Conservation (phyloP, 35 echinoderm and acorn worm genomes). For the Lytechinus pictus region DNA sequence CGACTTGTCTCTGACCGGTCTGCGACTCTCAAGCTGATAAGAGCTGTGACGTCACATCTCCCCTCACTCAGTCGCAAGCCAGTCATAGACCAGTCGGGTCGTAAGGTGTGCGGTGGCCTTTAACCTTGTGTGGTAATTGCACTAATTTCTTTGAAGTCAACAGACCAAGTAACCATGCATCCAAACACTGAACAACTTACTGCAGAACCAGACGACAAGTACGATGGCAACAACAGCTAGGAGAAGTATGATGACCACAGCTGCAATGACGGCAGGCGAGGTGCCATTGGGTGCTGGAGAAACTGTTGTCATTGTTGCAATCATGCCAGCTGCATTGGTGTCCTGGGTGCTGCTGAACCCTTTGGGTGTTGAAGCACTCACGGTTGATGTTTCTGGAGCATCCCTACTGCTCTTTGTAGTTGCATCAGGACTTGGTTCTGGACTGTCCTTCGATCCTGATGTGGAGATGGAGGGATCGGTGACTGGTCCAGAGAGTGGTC, state of each 20-base stretch:
- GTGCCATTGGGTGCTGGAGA: background rate
- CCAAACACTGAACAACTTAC: background rate
- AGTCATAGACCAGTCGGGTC: too few relatives aligned
- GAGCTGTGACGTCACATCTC: too few relatives aligned
- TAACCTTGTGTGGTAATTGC: too few relatives aligned
- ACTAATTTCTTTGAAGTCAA: too few relatives aligned
- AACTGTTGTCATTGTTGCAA: background rate
- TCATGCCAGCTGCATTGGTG: background rate
- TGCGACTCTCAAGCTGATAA: too few relatives aligned
- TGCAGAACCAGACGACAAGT: constrained; percentile 42
- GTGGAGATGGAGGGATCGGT: background rate
- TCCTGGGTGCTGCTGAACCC: background rate
- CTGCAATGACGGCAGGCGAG: constrained; percentile 24
- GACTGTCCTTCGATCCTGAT: background rate
- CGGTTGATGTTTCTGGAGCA: background rate
- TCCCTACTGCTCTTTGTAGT: background rate
- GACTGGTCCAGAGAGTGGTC: background rate
- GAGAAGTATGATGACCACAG: constrained; percentile 27
- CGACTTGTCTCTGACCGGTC: too few relatives aligned
- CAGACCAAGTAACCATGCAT: too few relatives aligned
- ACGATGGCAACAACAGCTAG: background rate
- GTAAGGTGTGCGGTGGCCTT: too few relatives aligned
- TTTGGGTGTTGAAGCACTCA: background rate
- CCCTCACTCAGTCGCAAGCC: too few relatives aligned
- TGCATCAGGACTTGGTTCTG: background rate